phyloP scores from a whole-genome alignment of 2,113 vertebrate genomes.

The Rhineura floridana region DNA sequence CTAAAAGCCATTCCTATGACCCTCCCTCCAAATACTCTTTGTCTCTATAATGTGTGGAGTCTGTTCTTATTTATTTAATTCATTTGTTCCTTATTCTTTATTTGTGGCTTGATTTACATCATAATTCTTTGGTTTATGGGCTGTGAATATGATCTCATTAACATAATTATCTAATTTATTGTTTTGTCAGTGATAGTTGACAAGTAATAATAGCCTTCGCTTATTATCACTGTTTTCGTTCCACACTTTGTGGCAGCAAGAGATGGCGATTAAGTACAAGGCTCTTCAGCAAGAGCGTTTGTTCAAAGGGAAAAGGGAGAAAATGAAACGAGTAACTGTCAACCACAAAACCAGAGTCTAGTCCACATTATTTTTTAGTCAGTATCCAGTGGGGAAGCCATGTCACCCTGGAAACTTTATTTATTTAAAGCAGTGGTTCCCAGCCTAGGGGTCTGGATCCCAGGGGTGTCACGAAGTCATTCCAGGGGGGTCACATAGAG shows the following conservation, averaged over 20 bases:
- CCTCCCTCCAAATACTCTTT: not conserved
- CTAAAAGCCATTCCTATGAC: not conserved
- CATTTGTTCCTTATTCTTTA: constrained; percentile 17
- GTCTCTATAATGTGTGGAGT: not conserved
- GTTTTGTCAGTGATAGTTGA: constrained; percentile 53
- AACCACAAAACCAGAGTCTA: not conserved
- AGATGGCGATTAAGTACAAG: constrained; percentile 48
- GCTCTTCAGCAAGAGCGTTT: not conserved
- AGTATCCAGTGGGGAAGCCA: too few relatives aligned
- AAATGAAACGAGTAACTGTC: not conserved
- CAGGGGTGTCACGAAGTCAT: too few relatives aligned
- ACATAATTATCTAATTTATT: constrained; percentile 64
- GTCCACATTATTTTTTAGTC: not conserved
- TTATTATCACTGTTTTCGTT: constrained; percentile 43
- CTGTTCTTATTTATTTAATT: constrained; percentile 1
- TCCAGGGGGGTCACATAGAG: too few relatives aligned
- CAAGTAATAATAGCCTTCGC: constrained; percentile 49
- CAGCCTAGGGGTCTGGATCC: too few relatives aligned
- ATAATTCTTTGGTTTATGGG: constrained; percentile 47
- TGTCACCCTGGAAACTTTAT: too few relatives aligned
- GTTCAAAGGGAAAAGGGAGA: constrained; percentile 1
- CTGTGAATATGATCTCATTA: constrained; percentile 61
- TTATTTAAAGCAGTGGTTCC: too few relatives aligned
- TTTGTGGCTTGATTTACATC: constrained; percentile 63
- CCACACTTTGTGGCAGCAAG: constrained; percentile 37